Base-by-base conservation (phyloP, 2,113 vertebrate genomes). In the Apeltes quadracus region DNA sequence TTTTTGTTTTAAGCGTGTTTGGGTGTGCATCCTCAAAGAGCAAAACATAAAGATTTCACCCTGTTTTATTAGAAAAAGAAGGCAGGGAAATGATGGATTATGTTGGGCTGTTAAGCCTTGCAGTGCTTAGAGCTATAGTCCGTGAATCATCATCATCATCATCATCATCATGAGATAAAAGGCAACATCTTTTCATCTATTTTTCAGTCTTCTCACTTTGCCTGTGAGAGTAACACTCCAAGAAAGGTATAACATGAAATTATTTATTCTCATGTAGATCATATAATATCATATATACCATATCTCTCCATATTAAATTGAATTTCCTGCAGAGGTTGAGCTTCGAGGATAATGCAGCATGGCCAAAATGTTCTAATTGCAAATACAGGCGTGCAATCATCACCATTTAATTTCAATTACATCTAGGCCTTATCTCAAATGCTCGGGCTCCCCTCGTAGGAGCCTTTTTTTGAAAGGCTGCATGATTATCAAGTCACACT, bases 131-230 rank as follows among this genome's bases (percentile, higher is more conserved):
- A 86, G 83, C 75, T 72, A 69, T 58, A 76, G 54, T 59, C 84
- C 72, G 64, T 79, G 77, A 87, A 81, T 89, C 68, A 82, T 76
- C 69, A 1, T 69, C 76, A 84, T 81, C 71, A 1, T 70, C 76
- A 83, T 82, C 69, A 1, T 70, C 76, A 83, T 82, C 75, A 79
- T 61, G 67, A 88, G 75, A 85, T 80, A 82, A 88, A 83, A 88
- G 38, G 55, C 71, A 76, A 74, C 81, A 78, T 81, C 54, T 79
- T 82, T 85, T 86, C 83, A 77, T 81, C 73, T 83, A 29, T 69
- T 81, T 82, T 69, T 75, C 58, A 53, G 57, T 53, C 38, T 57
- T 44, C 83, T 84, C 76, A 76, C 77, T 71, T 71, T 2, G 41
- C 48, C 74, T 65, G 67, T 66, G 56, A 6, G 22, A 64, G 58